A percentile compares a stretch with the other conserved stretches of the same genome.
Evolutionary conservation across 2,888 invertebrate species (phyloP).

Genomic region (Malacosoma neustria): DNA sequence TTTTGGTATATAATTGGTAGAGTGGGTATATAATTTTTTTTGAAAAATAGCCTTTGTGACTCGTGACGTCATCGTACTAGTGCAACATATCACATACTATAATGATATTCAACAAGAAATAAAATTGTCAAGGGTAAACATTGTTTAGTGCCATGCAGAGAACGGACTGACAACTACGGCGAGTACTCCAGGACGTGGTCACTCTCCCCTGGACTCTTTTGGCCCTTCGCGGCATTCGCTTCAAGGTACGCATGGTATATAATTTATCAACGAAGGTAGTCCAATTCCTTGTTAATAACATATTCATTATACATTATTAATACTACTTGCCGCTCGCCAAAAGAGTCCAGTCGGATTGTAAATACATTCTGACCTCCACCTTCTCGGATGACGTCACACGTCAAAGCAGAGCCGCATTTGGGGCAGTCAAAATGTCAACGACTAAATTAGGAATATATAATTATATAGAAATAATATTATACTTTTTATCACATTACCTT

Average conservation of each 20-base stretch:
- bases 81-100: constrained; percentile 28
- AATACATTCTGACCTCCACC: not conserved
- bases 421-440: not conserved
- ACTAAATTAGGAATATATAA: constrained; percentile 1
- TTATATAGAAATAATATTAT: constrained; percentile 1
- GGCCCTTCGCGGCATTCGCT: too few species aligned
- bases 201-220: too few species aligned
- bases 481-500: constrained; percentile 37
- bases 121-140: constrained; percentile 33
- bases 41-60: too few species aligned
- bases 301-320: too few species aligned
- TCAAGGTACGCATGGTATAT: too few species aligned
- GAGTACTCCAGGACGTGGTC: constrained; percentile 10
- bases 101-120: constrained; percentile 32
- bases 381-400: not conserved
- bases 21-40: too few species aligned
- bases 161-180: constrained; percentile 10
- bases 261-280: too few species aligned
- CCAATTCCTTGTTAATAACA: too few species aligned
- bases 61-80: constrained; percentile 2
- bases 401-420: not conserved
- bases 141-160: constrained; percentile 21
- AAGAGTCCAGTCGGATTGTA: too few species aligned
- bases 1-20: too few species aligned
- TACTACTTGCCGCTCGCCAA: too few species aligned